A percentile compares a stretch with the other conserved stretches of the same genome.
These are phyloP conservation scores for Microlaimidae sp. DNA, from an alignment of 2,888 invertebrate genomes.

Conservation along the genomic window DNA sequence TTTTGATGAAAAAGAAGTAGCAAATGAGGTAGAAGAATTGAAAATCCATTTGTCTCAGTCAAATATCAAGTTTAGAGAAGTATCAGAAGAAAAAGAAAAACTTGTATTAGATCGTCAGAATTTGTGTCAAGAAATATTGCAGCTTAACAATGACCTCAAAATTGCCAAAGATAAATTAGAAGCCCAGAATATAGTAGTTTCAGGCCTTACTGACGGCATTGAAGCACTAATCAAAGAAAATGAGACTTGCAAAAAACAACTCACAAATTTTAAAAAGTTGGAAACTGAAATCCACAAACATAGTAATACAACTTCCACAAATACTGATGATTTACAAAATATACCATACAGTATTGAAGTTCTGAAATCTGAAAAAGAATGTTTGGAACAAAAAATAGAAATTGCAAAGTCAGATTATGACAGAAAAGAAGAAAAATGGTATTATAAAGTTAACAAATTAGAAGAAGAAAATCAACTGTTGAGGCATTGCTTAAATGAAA, in stretches of 20 bases:
- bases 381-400: neutral
- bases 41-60: neutral
- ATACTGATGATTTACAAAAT: no score
- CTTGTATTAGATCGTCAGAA: slow-evolving; percentile 3
- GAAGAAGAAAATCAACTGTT: slow-evolving; percentile 15
- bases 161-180: slow-evolving; percentile 2
- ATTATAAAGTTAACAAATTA: neutral
- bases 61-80: neutral
- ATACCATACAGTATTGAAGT: no score
- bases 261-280: no score
- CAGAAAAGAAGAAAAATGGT: no score
- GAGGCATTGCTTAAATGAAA: slow-evolving; percentile 18
- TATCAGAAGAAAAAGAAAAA: neutral
- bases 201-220: neutral
- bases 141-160: slow-evolving; percentile 10
- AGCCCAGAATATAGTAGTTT: slow-evolving; percentile 2
- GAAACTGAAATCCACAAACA: no score
- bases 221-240: neutral
- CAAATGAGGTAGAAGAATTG: neutral
- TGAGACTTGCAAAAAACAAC: no score
- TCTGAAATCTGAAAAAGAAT: no score
- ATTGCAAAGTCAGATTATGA: no score
- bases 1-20: neutral
- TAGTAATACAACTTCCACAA: no score
- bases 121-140: slow-evolving; percentile 12